Evolutionary conservation across 1,140 invertebrate species (phyloP).

Genomic region (Eueides isabella): DNA sequence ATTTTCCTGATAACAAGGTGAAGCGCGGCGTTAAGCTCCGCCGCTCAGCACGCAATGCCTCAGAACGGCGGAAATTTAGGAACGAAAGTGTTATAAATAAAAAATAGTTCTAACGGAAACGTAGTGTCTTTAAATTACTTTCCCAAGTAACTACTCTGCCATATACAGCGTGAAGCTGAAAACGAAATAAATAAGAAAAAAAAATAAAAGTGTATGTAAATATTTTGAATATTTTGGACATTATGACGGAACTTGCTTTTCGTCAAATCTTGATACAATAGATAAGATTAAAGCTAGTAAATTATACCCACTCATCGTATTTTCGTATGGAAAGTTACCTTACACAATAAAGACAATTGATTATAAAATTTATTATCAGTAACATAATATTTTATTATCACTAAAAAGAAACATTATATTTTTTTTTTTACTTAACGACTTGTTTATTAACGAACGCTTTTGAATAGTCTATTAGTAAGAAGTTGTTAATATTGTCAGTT

Average conservation of each 20-base stretch:
- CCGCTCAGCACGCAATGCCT: too few species aligned
- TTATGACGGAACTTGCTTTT: not conserved
- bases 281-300: not conserved
- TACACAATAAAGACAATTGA: not conserved
- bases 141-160: too few species aligned
- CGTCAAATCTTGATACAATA: not conserved
- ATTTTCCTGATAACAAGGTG: too few species aligned
- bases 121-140: too few species aligned
- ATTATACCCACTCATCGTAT: not conserved
- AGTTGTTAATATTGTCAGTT: not conserved
- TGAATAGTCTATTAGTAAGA: not conserved
- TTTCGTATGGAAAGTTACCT: not conserved
- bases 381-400: not conserved
- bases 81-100: too few species aligned
- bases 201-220: too few species aligned
- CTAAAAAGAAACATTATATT: not conserved
- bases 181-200: not conserved
- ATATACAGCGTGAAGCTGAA: too few species aligned
- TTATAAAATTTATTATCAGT: constrained; percentile 6
- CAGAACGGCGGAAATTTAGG: too few species aligned
- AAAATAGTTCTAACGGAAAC: too few species aligned
- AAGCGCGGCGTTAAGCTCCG: too few species aligned
- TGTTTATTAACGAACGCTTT: not conserved
- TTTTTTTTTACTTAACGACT: not conserved
- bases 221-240: not conserved